Evolutionary conservation across 2,113 vertebrate species (phyloP).

Genomic region (Zootoca vivipara): DNA sequence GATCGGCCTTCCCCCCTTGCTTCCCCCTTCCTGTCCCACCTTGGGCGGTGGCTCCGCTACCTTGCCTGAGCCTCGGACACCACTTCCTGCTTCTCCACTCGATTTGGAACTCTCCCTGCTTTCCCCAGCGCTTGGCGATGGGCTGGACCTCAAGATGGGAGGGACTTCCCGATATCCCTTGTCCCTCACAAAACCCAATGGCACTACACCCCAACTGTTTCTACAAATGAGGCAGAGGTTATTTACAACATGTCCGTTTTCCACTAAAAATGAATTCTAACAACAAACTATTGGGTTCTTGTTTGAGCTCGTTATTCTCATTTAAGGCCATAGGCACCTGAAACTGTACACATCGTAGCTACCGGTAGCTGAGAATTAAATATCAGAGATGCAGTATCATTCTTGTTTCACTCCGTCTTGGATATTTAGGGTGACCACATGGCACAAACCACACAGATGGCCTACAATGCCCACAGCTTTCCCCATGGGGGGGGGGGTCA

Average conservation of each 20-base stretch:
- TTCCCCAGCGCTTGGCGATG: no score
- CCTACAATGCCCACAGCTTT: no score
- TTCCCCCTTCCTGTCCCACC: no score
- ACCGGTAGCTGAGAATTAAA: not conserved
- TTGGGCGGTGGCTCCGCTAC: no score
- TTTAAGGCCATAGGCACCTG: not conserved
- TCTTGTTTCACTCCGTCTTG: not conserved
- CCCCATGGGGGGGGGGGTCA: not conserved
- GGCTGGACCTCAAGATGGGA: no score
- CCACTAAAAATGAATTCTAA: not conserved
- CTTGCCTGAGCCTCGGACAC: no score
- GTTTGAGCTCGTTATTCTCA: not conserved
- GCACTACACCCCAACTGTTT: not conserved
- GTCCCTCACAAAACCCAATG: no score
- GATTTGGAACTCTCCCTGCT: no score
- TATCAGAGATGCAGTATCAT: not conserved
- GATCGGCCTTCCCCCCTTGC: no score
- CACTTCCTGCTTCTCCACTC: no score
- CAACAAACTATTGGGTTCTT: not conserved
- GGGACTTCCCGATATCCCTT: no score
- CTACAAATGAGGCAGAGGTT: not conserved
- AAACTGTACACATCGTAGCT: not conserved
- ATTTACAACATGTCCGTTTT: not conserved
- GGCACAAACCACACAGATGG: not conserved
- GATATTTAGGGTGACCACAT: not conserved